Base-by-base conservation (phyloP, 1,140 invertebrate species). In the Rhynchophorus ferrugineus region DNA sequence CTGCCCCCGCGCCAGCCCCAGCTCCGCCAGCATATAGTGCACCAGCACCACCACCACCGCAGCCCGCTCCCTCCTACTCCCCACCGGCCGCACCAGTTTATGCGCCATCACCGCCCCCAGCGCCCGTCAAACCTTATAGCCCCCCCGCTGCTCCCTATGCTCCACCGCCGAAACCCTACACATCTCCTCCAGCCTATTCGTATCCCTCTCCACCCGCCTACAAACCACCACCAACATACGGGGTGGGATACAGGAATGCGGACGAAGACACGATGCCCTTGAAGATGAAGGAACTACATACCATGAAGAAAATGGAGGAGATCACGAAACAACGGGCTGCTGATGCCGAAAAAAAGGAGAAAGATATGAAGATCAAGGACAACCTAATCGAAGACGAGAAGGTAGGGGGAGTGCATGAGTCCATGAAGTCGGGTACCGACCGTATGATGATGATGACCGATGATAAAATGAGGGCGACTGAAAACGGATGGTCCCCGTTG, bases 281-380 rank as follows among this genome's bases (percentile, higher is more conserved):
- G n/a, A 45, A 44, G n/a, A 47, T 50, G 3, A 65, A 63, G 39
- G 58, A 62, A 45, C 43, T 43, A 9, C 57, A 60, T 19, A 63
- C 61, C 1, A 24, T 58, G 20, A 44, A 61, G 19, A 59, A 57
- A 34, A 61, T 65, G 57, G 52, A 59, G 16, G 38, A 60, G 42
- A 49, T 61, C 13, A 6, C 56, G 8, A 50, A 63, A 39, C 49
- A 59, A 41, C 49, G 57, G 8, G 33, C 38, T 14, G 38, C 41
- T 13, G 11, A 19, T 0, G n/a, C 11, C n/a, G 14, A 33, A 17
- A 14, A 22, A 3, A 13, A 46, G 13, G 11, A 21, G 5, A 13
- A 17, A 14, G 17, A 39, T 21, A 16, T n/a, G 5, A 19, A 33
- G 9, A 19, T 16, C n/a, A 6, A 17, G 36, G 21, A 36, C 5